Conservation (phyloP, 2,113 vertebrate species). For the Callipepla squamata region DNA sequence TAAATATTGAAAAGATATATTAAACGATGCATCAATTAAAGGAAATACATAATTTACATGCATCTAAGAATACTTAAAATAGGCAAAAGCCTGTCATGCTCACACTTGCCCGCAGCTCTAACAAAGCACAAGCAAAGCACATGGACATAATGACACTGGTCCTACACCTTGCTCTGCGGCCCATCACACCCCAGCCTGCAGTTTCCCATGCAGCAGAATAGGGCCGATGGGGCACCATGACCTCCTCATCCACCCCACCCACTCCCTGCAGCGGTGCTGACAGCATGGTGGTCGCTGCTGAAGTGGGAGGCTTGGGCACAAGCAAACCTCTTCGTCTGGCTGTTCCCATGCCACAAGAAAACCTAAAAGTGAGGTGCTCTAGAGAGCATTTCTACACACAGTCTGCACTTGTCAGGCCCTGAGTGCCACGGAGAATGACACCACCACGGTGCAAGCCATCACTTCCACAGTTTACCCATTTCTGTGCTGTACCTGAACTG, state of each 20-base stretch:
- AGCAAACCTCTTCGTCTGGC: not conserved
- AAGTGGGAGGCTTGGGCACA: not conserved
- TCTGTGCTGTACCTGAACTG: not conserved
- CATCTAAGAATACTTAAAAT: not conserved
- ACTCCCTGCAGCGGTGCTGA: not conserved
- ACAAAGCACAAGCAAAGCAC: not conserved
- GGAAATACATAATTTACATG: not conserved
- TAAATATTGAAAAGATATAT: not conserved
- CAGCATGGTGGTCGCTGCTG: not conserved
- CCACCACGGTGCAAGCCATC: not conserved
- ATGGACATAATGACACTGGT: not conserved
- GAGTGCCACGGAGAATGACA: not conserved
- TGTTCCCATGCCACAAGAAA: not conserved
- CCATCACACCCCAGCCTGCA: rapidly evolving
- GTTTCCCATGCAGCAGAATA: not conserved
- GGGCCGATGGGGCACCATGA: too few species aligned
- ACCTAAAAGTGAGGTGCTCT: not conserved
- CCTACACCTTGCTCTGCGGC: rapidly evolving
- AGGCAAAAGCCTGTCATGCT: not conserved
- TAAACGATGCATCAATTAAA: not conserved
- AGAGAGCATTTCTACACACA: not conserved
- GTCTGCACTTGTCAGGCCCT: not conserved
- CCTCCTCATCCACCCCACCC: rapidly evolving
- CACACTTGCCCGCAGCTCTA: not conserved
- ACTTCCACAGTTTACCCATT: not conserved